Conservation (phyloP, 2,797 vertebrate species). For the Crenuchus spilurus region DNA sequence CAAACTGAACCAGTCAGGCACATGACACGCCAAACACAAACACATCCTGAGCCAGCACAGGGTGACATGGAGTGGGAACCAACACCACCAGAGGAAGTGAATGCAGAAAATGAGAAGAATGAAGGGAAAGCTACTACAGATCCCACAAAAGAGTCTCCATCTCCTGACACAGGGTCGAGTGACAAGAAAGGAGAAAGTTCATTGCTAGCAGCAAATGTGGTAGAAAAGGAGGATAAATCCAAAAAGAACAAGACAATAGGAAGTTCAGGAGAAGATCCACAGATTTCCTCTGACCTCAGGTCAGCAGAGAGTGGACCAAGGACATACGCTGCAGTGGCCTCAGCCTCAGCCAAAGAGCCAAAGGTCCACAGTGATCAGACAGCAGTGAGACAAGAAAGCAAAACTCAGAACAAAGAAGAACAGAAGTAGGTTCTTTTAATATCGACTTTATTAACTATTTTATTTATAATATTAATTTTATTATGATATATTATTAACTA, state of each 20-base stretch:
- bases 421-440: conserved; percentile 12
- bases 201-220: neutral
- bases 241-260: neutral
- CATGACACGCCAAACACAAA: conserved; percentile 65
- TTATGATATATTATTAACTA: no score
- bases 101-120: neutral
- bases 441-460: neutral
- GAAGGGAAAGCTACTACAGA: neutral
- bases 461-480: neutral
- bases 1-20: conserved; percentile 58
- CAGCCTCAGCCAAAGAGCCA: neutral
- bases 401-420: conserved; percentile 5
- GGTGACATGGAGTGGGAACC: neutral
- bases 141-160: neutral
- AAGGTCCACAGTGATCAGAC: conserved; percentile 3
- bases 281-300: neutral
- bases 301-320: neutral
- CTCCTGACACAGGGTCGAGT: no score
- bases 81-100: neutral
- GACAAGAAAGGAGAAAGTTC: conserved; percentile 14
- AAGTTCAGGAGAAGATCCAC: neutral
- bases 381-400: neutral
- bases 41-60: conserved; percentile 1
- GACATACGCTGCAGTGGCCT: conserved; percentile 20
- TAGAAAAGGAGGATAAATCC: conserved; percentile 8